Conservation (phyloP, 1,140 invertebrate species). For the Atta texana region DNA sequence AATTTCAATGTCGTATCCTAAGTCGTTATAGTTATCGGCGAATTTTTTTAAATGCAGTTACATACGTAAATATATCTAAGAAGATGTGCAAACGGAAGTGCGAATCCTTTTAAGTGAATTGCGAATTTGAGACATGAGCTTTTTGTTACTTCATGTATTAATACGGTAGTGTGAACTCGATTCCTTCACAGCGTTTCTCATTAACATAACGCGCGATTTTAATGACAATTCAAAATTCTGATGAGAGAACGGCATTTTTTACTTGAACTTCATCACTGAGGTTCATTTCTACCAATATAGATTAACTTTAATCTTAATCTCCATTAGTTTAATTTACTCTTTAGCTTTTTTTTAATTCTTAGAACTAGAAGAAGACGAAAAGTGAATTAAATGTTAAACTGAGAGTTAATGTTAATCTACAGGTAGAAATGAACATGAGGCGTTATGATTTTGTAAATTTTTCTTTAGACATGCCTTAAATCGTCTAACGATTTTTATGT, state of each 20-base stretch:
- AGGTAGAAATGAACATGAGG: not conserved
- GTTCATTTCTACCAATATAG: too few relatives aligned
- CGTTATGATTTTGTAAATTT: slow-evolving; percentile 42
- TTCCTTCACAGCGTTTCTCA: slow-evolving; percentile 37
- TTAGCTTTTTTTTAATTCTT: too few relatives aligned
- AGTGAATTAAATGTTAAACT: too few relatives aligned
- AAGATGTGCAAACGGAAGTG: not conserved
- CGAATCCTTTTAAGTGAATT: slow-evolving; percentile 9
- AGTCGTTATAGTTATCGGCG: slow-evolving; percentile 36
- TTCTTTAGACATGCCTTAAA: slow-evolving; percentile 45
- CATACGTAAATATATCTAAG: slow-evolving; percentile 50
- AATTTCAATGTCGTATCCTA: slow-evolving; percentile 49
- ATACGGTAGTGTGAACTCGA: slow-evolving; percentile 39
- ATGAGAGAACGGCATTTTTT: slow-evolving; percentile 45
- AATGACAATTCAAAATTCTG: slow-evolving; percentile 7
- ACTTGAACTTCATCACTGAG: slow-evolving; percentile 24
- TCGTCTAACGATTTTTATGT: slow-evolving; percentile 55
- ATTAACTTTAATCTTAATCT: too few relatives aligned
- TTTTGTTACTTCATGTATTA: slow-evolving; percentile 46
- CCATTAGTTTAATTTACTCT: too few relatives aligned
- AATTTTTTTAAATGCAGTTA: slow-evolving; percentile 46
- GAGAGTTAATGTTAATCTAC: too few relatives aligned
- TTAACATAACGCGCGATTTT: slow-evolving; percentile 26
- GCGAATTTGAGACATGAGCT: slow-evolving; percentile 29
- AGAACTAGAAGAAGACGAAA: too few relatives aligned